Base-by-base conservation (phyloP, 2,797 vertebrate genomes). In the Phoeniculus purpureus region DNA sequence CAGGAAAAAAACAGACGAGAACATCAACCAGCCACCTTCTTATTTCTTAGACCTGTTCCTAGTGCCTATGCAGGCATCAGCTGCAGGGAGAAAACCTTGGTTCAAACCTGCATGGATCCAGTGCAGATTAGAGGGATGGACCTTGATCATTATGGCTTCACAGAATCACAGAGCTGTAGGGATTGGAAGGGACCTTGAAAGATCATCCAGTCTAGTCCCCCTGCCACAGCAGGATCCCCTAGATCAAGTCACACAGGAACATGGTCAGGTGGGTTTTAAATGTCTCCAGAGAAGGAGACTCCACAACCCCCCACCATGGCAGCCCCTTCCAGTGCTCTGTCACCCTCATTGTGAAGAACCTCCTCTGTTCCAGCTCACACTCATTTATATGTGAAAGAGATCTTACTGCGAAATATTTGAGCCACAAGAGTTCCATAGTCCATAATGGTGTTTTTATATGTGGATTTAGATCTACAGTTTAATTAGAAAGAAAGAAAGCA, bases 11-110 rank as follows among this genome's bases (percentile, higher is more conserved):
- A 71, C 73, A 68, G 29, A 47, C 22, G 21, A 23, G 29, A 60
- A 68, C 75, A 32, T 34, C 22, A 47, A 58, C 29, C 59, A n/a
- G 7, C 7, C 31, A 90, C 94, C 81, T 86, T 91, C 27, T 87
- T 93, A 82, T 80, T 92, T 55, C 29, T 85, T 88, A 91, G 81
- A 86, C 18, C 54, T 79, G n/a, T 13, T 95, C 32, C 47, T 40
- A 22, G 4, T 60, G 11, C 60, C 78, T 70, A 15, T 37, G 83
- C 31, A 18, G 68, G 29, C 20, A 15, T 78, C 64, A 56, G 65
- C 1, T 4, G 19, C 6, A 85, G 43, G 17, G 15, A 89, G 22
- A 83, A 65, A 92, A 90, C 51, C 22, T 71, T 73, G 15, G 72
- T 85, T 85, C 45, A 54, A 82, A 78, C 54, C 74, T 80, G 48